These are phyloP conservation scores for Hippolais icterina DNA, from an alignment of 2,113 vertebrate genomes.

Conservation along the genomic window DNA sequence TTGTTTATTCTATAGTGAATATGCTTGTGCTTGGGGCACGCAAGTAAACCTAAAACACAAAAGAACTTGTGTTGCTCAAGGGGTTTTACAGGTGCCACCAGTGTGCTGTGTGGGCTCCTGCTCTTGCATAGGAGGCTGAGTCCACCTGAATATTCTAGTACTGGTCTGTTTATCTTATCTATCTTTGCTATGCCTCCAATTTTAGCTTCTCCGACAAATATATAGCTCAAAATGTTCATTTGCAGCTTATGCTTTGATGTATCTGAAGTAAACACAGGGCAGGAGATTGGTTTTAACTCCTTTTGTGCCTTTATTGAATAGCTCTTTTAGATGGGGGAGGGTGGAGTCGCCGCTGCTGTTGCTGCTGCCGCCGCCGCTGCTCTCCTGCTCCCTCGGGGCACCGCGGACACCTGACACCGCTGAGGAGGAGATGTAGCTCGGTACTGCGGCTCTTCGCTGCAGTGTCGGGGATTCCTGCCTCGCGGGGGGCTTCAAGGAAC, in stretches of 20 bases:
- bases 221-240: background rate
- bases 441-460: no score
- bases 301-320: no score
- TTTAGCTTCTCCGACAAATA: background rate
- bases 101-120: background rate
- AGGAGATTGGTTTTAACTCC: no score
- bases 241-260: background rate
- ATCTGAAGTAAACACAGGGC: no score
- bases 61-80: background rate
- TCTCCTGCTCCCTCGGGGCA: no score
- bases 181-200: rapidly evolving
- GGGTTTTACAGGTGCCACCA: background rate
- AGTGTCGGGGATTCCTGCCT: no score
- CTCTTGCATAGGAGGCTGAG: background rate
- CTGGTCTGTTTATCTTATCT: background rate
- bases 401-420: no score
- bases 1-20: background rate
- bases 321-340: no score
- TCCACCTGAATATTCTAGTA: background rate
- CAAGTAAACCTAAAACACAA: background rate
- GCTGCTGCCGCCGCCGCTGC: no score
- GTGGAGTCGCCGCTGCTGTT: no score
- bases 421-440: no score
- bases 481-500: no score
- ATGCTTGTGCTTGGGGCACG: background rate